Evolutionary conservation across 2,113 vertebrate genomes (phyloP).

Genomic region (Psettodes erumei): DNA sequence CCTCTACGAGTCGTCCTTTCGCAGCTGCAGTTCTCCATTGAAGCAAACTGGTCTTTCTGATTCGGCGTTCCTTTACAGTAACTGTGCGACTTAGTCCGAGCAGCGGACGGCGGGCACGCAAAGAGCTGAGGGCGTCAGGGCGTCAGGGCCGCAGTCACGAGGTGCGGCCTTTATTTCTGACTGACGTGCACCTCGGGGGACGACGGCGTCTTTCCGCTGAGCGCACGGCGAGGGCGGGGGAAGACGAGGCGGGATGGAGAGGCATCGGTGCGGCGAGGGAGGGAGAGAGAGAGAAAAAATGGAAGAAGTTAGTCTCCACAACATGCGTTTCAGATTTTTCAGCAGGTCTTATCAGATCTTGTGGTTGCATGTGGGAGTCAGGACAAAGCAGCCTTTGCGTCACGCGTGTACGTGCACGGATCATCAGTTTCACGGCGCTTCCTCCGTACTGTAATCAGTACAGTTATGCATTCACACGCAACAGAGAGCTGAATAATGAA

Average conservation of each 20-base stretch:
- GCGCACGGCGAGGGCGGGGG: neutral
- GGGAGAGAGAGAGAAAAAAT: neutral
- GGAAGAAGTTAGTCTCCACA: constrained; percentile 7
- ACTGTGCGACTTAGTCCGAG: no score
- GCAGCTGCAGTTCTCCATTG: constrained; percentile 61
- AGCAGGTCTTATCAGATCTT: neutral
- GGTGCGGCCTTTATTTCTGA: neutral
- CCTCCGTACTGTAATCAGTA: neutral
- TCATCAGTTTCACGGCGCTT: neutral
- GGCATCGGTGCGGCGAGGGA: neutral
- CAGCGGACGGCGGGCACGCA: no score
- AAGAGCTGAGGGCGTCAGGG: neutral
- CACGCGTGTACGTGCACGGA: neutral
- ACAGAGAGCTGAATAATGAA: neutral
- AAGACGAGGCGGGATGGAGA: neutral
- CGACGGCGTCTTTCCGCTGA: constrained; percentile 1
- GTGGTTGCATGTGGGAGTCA: neutral
- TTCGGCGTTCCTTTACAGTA: neutral
- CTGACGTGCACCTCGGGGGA: neutral
- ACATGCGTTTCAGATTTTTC: neutral
- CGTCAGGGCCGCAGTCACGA: neutral
- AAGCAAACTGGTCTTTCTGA: constrained; percentile 5
- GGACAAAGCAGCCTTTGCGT: neutral
- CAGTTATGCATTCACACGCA: neutral
- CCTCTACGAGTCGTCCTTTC: constrained; percentile 38